Conservation (phyloP, 2,797 vertebrate genomes). For the Echiichthys vipera region DNA sequence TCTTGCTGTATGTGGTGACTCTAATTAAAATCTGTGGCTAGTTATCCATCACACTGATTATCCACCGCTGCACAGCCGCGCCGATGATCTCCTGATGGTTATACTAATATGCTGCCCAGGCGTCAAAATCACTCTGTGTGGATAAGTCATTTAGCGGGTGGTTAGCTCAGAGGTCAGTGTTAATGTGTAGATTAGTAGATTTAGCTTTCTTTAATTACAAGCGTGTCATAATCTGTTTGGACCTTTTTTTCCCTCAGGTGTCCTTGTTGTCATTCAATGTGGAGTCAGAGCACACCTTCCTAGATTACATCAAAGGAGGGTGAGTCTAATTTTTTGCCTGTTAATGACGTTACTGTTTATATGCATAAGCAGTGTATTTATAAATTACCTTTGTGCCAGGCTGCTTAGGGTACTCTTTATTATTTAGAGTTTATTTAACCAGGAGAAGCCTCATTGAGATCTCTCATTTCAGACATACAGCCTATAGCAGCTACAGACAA, state of each 20-base stretch:
- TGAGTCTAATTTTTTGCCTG: slow-evolving; percentile 78
- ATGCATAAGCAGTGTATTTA: background rate
- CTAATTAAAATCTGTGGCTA: slow-evolving; percentile 71
- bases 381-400: background rate
- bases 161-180: slow-evolving; percentile 59
- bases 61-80: slow-evolving; percentile 44
- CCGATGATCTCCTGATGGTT: slow-evolving; percentile 54
- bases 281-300: slow-evolving; percentile 94
- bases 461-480: too few relatives aligned
- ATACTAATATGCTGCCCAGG: slow-evolving; percentile 49
- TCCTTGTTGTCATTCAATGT: slow-evolving; percentile 92
- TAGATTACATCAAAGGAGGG: slow-evolving; percentile 98
- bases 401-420: background rate
- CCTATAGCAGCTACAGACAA: too few relatives aligned
- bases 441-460: too few relatives aligned
- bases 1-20: slow-evolving; percentile 36
- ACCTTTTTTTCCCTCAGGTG: slow-evolving; percentile 83
- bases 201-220: slow-evolving; percentile 43
- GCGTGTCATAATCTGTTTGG: slow-evolving; percentile 38
- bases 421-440: too few relatives aligned
- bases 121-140: slow-evolving; percentile 31
- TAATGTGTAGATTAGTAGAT: slow-evolving; percentile 54
- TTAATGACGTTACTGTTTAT: slow-evolving; percentile 6
- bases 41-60: slow-evolving; percentile 69
- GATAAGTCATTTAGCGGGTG: slow-evolving; percentile 59